Percentiles rank a stretch among this genome's conserved stretches.
These are phyloP conservation scores for Spheniscus humboldti DNA, from an alignment of 2,797 vertebrate genomes.

Conservation along the genomic window DNA sequence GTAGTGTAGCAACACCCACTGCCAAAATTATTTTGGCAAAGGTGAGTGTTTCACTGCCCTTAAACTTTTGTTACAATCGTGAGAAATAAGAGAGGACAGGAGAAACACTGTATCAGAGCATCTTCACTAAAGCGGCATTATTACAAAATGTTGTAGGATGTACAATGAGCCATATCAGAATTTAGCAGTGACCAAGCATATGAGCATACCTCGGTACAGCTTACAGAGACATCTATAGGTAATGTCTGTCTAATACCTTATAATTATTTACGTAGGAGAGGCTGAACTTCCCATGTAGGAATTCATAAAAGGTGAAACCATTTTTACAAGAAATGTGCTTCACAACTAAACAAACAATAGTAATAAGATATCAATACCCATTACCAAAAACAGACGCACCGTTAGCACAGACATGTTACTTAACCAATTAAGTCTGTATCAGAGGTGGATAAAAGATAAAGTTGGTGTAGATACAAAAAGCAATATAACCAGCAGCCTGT, in stretches of 20 bases:
- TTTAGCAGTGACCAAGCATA: not conserved
- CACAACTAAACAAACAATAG: not conserved
- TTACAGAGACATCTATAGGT: constrained; percentile 49
- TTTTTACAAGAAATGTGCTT: constrained; percentile 24
- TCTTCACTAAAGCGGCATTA: not conserved
- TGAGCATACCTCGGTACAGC: not conserved
- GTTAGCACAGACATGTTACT: constrained; percentile 2
- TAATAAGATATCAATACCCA: not conserved
- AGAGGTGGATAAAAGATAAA: not conserved
- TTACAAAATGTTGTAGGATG: not conserved
- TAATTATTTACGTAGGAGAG: constrained; percentile 40
- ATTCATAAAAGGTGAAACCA: constrained; percentile 24
- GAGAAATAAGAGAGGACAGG: not conserved
- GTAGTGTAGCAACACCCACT: not conserved
- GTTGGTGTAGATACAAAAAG: not conserved
- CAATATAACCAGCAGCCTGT: constrained; percentile 9
- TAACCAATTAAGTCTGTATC: constrained; percentile 12
- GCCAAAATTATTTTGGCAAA: not conserved
- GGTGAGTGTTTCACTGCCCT: not conserved
- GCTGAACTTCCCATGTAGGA: constrained; percentile 51
- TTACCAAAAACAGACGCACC: not conserved
- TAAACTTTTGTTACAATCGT: not conserved
- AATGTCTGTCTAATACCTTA: not conserved
- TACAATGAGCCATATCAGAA: not conserved
- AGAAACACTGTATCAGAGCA: not conserved